These are phyloP conservation scores for Melopsittacus undulatus DNA, from an alignment of 2,797 vertebrate species.

Conservation along the genomic window DNA sequence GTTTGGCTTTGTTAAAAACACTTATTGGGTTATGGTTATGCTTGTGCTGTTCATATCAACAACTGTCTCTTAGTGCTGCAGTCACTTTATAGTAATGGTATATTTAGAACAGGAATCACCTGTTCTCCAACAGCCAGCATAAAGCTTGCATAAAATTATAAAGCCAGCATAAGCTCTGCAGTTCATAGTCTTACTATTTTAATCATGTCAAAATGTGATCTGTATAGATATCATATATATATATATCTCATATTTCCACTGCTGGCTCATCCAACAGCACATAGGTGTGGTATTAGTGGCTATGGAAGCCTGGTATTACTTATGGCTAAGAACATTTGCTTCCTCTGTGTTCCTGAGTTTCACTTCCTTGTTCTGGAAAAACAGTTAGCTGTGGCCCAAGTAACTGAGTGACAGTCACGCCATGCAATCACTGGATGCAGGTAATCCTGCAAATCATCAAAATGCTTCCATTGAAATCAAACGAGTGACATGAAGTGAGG, in stretches of 20 bases:
- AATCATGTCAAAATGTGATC: neutral
- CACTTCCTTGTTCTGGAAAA: neutral
- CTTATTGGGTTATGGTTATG: neutral
- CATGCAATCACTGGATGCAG: neutral
- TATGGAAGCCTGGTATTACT: neutral
- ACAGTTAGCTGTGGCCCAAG: neutral
- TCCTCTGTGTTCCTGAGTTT: neutral
- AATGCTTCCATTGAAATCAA: neutral
- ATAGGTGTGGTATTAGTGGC: neutral
- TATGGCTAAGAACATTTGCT: neutral
- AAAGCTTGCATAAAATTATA: neutral
- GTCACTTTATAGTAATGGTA: neutral
- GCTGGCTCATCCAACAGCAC: neutral
- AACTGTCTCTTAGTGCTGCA: neutral
- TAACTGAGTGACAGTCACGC: neutral
- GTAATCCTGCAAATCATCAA: neutral
- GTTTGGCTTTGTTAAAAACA: conserved; percentile 2
- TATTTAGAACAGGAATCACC: neutral
- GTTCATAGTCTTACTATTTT: neutral
- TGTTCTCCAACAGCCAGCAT: neutral
- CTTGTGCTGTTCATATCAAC: neutral
- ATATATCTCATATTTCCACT: neutral
- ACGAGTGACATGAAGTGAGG: neutral
- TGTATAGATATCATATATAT: neutral
- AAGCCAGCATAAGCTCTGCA: neutral